phyloP scores from a whole-genome alignment of 2,888 invertebrate species.

The Piscicola geometra region DNA sequence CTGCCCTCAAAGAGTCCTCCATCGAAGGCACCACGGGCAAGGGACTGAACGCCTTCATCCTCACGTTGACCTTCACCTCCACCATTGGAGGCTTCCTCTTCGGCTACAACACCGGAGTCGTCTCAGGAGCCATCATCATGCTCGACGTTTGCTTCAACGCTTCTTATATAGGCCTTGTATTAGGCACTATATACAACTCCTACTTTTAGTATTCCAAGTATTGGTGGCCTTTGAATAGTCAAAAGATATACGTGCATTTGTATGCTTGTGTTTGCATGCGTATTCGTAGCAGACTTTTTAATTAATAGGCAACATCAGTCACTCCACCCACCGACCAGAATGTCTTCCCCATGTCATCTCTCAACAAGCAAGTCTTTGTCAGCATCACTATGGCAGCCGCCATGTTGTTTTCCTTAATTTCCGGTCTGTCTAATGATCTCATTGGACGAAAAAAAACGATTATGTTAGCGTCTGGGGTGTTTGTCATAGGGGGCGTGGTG shows the following conservation, averaged over 20 bases:
- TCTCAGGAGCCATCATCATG: conserved; percentile 59
- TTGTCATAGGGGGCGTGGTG: conserved; percentile 11
- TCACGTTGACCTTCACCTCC: conserved; percentile 49
- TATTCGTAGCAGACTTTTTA: too few species aligned
- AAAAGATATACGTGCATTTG: too few species aligned
- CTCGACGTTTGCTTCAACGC: conserved; percentile 41
- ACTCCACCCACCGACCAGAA: too few species aligned
- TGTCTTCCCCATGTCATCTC: conserved; percentile 48
- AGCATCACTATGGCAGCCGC: conserved; percentile 55
- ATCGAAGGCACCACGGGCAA: background rate
- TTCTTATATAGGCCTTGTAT: background rate
- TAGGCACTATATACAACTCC: too few species aligned
- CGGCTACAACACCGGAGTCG: conserved; percentile 63
- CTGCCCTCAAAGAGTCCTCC: too few species aligned
- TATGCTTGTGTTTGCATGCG: too few species aligned
- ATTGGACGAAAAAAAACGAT: conserved; percentile 59
- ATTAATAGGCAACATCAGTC: too few species aligned
- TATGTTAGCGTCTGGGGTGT: conserved; percentile 11
- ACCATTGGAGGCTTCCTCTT: conserved; percentile 60
- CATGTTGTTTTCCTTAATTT: conserved; percentile 46
- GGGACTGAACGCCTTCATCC: conserved; percentile 44
- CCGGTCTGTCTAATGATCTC: conserved; percentile 58
- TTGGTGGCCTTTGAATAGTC: too few species aligned
- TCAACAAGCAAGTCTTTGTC: conserved; percentile 59
- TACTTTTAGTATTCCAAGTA: too few species aligned